Base-by-base conservation (phyloP, 2,113 vertebrate genomes). In the Apistogramma diplotaenia region DNA sequence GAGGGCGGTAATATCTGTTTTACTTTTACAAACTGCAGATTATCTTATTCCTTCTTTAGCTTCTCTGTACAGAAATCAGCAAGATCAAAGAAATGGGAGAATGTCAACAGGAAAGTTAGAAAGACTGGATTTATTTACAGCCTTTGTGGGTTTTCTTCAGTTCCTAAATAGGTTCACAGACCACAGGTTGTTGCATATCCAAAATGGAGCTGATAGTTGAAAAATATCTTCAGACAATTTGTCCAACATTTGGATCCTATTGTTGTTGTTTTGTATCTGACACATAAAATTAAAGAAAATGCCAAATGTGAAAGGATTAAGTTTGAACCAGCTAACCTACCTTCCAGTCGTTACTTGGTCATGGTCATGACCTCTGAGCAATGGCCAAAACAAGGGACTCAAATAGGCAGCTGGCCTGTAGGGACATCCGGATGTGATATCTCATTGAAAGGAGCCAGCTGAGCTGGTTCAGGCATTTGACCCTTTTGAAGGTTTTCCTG, bases 1-100 rank as follows among this genome's bases (percentile, higher is more conserved):
- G 59, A 61, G 58, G 18, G 9, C 19, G 1, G 19, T 61, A 37
- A 61, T 33, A 37, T 70, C 43, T 70, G 13, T 8, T 81, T 31
- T 53, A 61, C 46, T 84, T 76, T 46, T 46, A 84, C 56, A 72
- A 79, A 77, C 56, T 57, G 12, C 57, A 60, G 60, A 80, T 80
- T 31, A 79, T 49, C 25, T 23, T 35, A 18, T 1, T 49, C 15
- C 40, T 21, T 61, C 65, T 75, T 77, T 60, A 27, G 51, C 60
- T 81, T 27, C 57, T 62, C 25, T 10, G 43, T 57, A 25, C 46
- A 60, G 18, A 11, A 46, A 15, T 46, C 46, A 70, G 16, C 40
- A 29, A 70, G 23, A 13, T 29, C 11, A 70, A 70, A 51, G 25
- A 49, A 25, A 13, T 15, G 16, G 74, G 74, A 74, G 8, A 46